These are phyloP conservation scores for Megalonaias nervosa DNA, from an alignment of 1,140 invertebrate genomes.

Conservation along the genomic window DNA sequence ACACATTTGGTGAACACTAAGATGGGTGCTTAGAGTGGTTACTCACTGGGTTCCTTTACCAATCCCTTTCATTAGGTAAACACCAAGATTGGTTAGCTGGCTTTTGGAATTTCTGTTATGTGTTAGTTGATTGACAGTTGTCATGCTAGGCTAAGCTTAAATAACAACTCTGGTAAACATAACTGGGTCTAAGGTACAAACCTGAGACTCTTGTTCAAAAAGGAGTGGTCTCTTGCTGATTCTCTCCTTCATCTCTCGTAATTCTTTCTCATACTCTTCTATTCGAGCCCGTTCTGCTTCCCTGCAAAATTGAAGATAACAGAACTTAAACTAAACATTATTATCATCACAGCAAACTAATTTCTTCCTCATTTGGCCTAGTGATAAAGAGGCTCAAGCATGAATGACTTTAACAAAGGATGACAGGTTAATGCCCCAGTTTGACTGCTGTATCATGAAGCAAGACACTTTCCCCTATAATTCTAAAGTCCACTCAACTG, in stretches of 20 bases:
- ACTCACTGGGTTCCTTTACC: neutral
- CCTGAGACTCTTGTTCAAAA: constrained; percentile 59
- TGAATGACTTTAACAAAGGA: too few species aligned
- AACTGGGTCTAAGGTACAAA: constrained; percentile 10
- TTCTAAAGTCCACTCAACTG: too few species aligned
- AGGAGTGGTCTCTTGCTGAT: constrained; percentile 55
- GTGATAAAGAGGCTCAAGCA: too few species aligned
- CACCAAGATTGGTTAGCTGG: too few species aligned
- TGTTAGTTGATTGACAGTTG: neutral
- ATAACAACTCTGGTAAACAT: neutral
- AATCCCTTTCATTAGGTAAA: too few species aligned
- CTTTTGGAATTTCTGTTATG: neutral
- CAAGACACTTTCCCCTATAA: too few species aligned
- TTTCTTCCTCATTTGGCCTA: too few species aligned
- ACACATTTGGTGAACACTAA: neutral
- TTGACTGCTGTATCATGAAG: too few species aligned
- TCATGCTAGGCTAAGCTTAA: neutral
- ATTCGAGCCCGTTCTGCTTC: constrained; percentile 45
- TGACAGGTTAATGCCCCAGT: too few species aligned
- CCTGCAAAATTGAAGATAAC: constrained; percentile 35
- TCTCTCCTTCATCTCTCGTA: constrained; percentile 54
- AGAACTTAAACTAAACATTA: too few species aligned
- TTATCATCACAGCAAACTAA: too few species aligned
- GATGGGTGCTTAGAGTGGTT: neutral
- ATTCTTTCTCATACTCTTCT: constrained; percentile 55